Conservation (phyloP, 2,797 vertebrate genomes). For the Atherinosoma microstoma region DNA sequence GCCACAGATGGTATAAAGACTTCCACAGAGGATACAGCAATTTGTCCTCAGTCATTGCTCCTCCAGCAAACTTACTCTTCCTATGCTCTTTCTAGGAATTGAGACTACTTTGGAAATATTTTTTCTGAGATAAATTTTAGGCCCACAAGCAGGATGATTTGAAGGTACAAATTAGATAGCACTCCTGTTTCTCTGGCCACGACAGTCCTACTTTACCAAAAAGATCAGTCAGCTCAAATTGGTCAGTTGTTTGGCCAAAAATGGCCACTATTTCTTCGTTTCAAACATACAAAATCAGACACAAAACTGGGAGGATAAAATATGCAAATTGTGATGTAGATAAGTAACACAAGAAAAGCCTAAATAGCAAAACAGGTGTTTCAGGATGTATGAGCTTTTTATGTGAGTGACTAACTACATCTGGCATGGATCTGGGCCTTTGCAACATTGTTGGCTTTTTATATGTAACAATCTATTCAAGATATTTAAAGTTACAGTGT, state of each 20-base stretch:
- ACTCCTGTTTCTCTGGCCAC: not conserved
- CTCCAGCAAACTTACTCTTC: not conserved
- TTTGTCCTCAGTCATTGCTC: too few species aligned
- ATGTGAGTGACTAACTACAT: not conserved
- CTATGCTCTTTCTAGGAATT: not conserved
- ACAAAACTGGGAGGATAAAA: not conserved
- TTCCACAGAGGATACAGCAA: not conserved
- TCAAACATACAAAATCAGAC: not conserved
- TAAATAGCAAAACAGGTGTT: not conserved
- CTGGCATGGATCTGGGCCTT: not conserved
- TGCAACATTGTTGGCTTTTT: not conserved
- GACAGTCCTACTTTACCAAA: too few species aligned
- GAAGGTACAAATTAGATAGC: too few species aligned
- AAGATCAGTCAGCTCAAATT: too few species aligned
- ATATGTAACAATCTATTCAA: not conserved
- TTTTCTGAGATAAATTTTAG: not conserved
- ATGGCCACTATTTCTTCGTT: not conserved
- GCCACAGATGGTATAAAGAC: not conserved
- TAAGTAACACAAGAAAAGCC: not conserved
- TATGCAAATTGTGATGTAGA: not conserved
- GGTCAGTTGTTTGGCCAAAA: too few species aligned
- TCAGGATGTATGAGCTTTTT: not conserved
- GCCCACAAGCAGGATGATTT: not conserved
- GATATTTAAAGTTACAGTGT: not conserved
- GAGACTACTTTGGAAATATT: not conserved